Base-by-base conservation (phyloP, 2,113 vertebrate species). In the Rhizomys pruinosus region DNA sequence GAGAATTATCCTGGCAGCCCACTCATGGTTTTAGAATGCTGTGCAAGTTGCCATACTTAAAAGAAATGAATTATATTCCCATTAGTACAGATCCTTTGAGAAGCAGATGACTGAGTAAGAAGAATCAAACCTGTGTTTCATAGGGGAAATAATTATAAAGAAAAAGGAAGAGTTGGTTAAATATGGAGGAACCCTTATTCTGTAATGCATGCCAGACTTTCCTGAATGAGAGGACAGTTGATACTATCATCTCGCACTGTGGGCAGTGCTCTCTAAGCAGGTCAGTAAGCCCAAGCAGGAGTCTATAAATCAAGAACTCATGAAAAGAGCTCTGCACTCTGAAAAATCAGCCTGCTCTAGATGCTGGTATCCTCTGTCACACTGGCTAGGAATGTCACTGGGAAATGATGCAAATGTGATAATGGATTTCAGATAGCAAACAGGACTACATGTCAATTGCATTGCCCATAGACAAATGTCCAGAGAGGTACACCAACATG, bases 1-100 rank as follows among this genome's bases (percentile, higher is more conserved):
- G 29, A 79, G 27, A 81, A 90, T 94, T 57, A 84, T 25, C 84
- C 32, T 74, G 64, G 11, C 6, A 74, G 72, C 20, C 11, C 42
- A 42, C 34, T 71, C 85, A 93, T 10, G 63, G 22, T 39, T 88
- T 87, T 86, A 84, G 27, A 91, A 86, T 89, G 3, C 32, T 61
- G 68, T 61, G 47, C 16, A 79, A 47, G 19, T 80, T 93, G 15
- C 0, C 19, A 20, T 89, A 32, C 82, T 27, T 47, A 2, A 64
- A 55, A 79, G 17, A 47, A 63, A 74, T 5, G 74, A 77, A 13
- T 32, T 72, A 16, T 11, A 20, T 84, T 39, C 4, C n/a, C 81
- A 4, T 92, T 86, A 73, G 37, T 64, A 20, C 11, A 69, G 79
- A 68, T 64, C 22, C 39, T 91, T 71, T 68, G 47, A 88, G 55